Evolutionary conservation across 2,113 vertebrate genomes (phyloP).

Genomic region (Andinoacara biseriatus): DNA sequence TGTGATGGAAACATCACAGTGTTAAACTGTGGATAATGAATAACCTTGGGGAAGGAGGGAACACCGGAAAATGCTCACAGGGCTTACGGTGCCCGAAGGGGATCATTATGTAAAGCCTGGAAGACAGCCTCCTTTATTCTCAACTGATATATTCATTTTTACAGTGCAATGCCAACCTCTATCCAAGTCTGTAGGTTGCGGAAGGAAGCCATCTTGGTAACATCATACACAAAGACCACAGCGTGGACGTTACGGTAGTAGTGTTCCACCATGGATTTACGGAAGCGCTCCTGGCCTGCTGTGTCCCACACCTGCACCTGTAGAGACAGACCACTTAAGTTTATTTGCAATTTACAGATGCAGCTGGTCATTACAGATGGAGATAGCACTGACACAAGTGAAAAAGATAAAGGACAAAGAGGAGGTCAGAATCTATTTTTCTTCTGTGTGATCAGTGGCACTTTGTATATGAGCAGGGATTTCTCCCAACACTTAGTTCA

Average conservation of each 20-base stretch:
- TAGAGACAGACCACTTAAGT: not conserved
- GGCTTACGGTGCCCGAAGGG: not conserved
- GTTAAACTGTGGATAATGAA: not conserved
- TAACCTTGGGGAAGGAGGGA: not conserved
- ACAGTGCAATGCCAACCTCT: conserved; percentile 52
- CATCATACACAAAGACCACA: conserved; percentile 95
- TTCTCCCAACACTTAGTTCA: conserved; percentile 2
- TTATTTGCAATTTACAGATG: not conserved
- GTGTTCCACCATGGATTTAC: conserved; percentile 97
- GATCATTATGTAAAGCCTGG: not conserved
- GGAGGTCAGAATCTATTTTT: not conserved
- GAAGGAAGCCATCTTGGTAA: conserved; percentile 96
- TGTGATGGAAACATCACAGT: not conserved
- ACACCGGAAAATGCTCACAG: not conserved
- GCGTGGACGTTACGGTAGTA: conserved; percentile 97
- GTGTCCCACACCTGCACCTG: conserved; percentile 99
- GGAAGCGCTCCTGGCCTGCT: conserved; percentile 94
- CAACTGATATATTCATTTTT: not conserved
- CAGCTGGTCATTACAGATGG: not conserved
- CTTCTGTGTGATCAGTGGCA: conserved; percentile 6
- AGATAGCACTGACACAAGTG: not conserved
- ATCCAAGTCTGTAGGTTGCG: conserved; percentile 96
- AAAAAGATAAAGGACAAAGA: not conserved
- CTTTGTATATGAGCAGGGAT: not conserved
- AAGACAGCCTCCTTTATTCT: not conserved